Evolutionary conservation across 2,113 vertebrate genomes (phyloP).

Genomic region (Athene noctua): DNA sequence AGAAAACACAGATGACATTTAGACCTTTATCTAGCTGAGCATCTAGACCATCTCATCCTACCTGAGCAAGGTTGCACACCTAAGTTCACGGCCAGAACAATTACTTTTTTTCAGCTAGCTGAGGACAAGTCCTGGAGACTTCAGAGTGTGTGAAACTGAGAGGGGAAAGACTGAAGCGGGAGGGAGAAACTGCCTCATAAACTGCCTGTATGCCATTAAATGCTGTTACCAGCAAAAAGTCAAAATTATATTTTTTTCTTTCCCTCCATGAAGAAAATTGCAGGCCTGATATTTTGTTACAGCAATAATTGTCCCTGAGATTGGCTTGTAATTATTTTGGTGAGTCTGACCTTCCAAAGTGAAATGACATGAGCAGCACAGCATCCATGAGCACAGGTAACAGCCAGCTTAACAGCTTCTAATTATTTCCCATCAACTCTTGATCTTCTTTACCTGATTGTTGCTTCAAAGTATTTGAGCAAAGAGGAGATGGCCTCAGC

Average conservation of each 20-base stretch:
- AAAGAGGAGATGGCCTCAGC: conserved; percentile 35
- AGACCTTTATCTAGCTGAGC: neutral
- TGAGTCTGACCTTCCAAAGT: conserved; percentile 51
- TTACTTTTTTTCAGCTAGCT: neutral
- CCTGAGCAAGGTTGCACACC: neutral
- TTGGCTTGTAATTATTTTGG: conserved; percentile 63
- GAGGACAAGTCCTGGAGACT: neutral
- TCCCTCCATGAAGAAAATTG: conserved; percentile 59
- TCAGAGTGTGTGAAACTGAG: neutral
- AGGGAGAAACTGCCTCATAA: conserved; percentile 2
- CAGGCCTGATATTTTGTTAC: conserved; percentile 53
- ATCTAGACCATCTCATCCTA: neutral
- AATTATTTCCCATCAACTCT: conserved; percentile 68
- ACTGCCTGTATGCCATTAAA: conserved; percentile 25
- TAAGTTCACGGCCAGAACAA: neutral
- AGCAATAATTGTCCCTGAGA: conserved; percentile 53
- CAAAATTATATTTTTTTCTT: conserved; percentile 22
- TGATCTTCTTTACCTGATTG: conserved; percentile 57
- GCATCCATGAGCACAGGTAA: conserved; percentile 33
- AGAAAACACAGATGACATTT: fast-evolving
- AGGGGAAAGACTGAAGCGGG: neutral
- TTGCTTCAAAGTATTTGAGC: conserved; percentile 61
- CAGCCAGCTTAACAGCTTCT: conserved; percentile 62
- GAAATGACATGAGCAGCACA: conserved; percentile 25
- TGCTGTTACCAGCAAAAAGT: conserved; percentile 33